These are phyloP conservation scores for Pocillopora grandis DNA, from an alignment of 92 coral and sea anemone species.

Conservation along the genomic window DNA sequence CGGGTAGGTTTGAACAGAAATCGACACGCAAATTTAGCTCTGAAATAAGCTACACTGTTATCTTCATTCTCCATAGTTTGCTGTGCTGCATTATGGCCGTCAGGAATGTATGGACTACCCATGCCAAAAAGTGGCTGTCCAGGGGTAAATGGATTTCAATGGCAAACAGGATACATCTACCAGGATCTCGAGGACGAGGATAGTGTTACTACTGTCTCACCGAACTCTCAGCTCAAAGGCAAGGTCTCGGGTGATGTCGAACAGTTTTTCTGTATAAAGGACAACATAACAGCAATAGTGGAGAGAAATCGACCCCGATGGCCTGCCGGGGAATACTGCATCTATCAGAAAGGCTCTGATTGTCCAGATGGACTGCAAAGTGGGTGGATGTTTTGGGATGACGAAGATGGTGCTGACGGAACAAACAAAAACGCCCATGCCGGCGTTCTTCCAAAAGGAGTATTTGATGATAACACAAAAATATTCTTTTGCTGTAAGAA, in stretches of 20 bases:
- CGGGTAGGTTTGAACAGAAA: too few relatives aligned
- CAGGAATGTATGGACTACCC: conserved; percentile 35
- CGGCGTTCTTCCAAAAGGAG: conserved; percentile 70
- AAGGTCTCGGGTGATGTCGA: conserved; percentile 54
- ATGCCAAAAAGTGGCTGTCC: conserved; percentile 36
- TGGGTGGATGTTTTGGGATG: conserved; percentile 67
- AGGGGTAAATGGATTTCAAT: conserved; percentile 9
- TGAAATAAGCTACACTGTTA: neutral
- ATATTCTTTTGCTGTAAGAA: conserved; percentile 51
- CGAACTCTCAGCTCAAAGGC: conserved; percentile 50
- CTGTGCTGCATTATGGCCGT: conserved; percentile 17
- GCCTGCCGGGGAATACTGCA: conserved; percentile 77
- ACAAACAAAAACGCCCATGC: conserved; percentile 44
- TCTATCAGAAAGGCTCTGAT: conserved; percentile 57
- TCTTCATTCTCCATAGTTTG: neutral
- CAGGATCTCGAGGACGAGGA: conserved; percentile 28
- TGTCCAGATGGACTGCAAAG: conserved; percentile 61
- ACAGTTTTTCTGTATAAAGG: conserved; percentile 72
- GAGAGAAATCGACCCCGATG: conserved; percentile 43
- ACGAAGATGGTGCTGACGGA: conserved; percentile 28
- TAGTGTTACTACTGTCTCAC: conserved; percentile 8
- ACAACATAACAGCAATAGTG: conserved; percentile 8
- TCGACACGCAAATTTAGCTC: neutral
- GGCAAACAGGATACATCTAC: conserved; percentile 21
- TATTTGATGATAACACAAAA: conserved; percentile 52